Base-by-base conservation (phyloP, 2,113 vertebrate genomes). In the Epinephelus cyanopodus region DNA sequence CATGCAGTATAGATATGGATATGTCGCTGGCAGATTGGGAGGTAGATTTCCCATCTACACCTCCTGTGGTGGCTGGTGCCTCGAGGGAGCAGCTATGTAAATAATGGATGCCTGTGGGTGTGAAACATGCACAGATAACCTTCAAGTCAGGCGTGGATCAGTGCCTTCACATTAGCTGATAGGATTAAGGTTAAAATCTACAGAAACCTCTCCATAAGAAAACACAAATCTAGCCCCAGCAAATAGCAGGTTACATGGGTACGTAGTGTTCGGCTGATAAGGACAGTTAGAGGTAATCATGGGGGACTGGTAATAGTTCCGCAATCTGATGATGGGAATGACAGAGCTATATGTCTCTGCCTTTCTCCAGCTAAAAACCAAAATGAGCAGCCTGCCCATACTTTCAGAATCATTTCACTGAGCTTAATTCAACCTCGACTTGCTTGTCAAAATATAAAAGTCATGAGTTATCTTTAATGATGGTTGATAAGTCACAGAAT, bases 91-190 rank as follows among this genome's bases (percentile, higher is more conserved):
- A 74, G 90, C 92, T 90, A 92, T 95, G 92, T 94, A 95, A 95
- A 94, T 95, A 95, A 94, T 92, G 89, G 92, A 94, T 92, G 93
- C 88, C 88, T 87, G 89, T 90, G 85, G 94, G 92, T 90, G 87
- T 91, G 90, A 93, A 94, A 93, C 92, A 95, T 90, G 90, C 88
- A 89, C 92, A 88, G 94, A 95, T 95, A 95, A 95, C 94, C 94
- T 96, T 96, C 93, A 94, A 91, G 91, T 93, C 92, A 91, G 93
- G 80, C 72, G 68, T 85, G 92, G 94, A 94, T 95, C 92, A 92
- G 90, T 91, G 93, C 85, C 83, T 94, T 93, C 89, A 91, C 92
- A 93, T 94, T 95, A 93, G 91, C 92, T 91, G 91, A 95, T 93
- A 94, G 93, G 93, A 94, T 95, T 95, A 94, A 94, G 91, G 92